These are phyloP conservation scores for Pegoplata infirma DNA, from an alignment of 2,888 invertebrate genomes.

Conservation along the genomic window DNA sequence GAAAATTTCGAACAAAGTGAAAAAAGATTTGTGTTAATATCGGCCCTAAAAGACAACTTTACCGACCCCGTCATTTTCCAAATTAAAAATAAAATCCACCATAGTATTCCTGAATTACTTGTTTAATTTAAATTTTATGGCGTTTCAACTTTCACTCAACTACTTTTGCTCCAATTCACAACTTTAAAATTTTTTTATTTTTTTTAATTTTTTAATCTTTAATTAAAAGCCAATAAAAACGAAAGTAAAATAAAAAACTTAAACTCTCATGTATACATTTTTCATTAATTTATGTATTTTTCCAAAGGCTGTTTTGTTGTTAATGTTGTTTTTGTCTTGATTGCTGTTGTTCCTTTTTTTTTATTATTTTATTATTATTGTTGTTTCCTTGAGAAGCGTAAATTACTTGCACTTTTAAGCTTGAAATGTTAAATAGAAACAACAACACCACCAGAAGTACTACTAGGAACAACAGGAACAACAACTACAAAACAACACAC, in stretches of 20 bases:
- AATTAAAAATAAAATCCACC: too few relatives aligned
- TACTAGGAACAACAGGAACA: constrained; percentile 15
- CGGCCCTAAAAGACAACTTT: too few relatives aligned
- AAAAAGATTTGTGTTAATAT: too few relatives aligned
- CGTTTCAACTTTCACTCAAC: too few relatives aligned
- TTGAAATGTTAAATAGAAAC: not conserved
- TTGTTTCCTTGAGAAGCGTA: constrained; percentile 48
- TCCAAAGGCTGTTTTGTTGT: not conserved
- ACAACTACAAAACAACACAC: not conserved
- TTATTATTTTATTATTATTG: constrained; percentile 33
- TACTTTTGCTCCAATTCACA: too few relatives aligned
- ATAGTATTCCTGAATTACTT: too few relatives aligned
- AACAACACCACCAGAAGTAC: too few relatives aligned
- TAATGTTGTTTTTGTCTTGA: constrained; percentile 39
- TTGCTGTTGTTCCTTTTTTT: constrained; percentile 28
- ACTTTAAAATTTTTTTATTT: not conserved
- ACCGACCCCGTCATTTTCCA: too few relatives aligned
- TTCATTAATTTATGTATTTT: not conserved
- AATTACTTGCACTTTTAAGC: constrained; percentile 48
- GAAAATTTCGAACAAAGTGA: too few relatives aligned
- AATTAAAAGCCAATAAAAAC: constrained; percentile 43
- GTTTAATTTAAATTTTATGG: too few relatives aligned
- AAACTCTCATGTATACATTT: constrained; percentile 2
- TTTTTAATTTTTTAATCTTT: constrained; percentile 35
- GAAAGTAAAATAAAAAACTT: not conserved